Evolutionary conservation across 2,113 vertebrate species (phyloP).

Genomic region (Neogale vison): DNA sequence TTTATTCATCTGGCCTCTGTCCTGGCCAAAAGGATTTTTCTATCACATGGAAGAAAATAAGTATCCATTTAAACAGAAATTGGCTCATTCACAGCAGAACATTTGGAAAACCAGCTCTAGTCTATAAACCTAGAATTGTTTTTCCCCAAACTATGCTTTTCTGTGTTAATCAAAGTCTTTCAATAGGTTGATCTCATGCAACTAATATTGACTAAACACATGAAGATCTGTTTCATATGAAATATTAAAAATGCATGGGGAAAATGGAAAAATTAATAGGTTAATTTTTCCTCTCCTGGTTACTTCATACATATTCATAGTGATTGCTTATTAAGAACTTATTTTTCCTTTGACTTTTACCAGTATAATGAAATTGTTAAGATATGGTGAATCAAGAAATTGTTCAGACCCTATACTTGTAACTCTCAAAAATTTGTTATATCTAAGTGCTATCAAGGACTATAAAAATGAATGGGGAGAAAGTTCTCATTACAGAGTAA

Average conservation of each 20-base stretch:
- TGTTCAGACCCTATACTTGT: background rate
- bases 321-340: background rate
- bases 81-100: constrained; percentile 11
- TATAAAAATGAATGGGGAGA: background rate
- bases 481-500: background rate
- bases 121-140: constrained; percentile 40
- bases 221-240: background rate
- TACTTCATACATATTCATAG: background rate
- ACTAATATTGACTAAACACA: background rate
- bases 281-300: background rate
- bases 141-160: background rate
- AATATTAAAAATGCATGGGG: background rate
- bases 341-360: background rate
- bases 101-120: constrained; percentile 47
- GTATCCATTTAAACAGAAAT: constrained; percentile 8
- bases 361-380: background rate
- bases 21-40: background rate
- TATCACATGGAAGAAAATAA: background rate
- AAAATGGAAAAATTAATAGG: background rate
- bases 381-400: background rate
- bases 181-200: background rate
- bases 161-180: constrained; percentile 58
- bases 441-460: background rate
- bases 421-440: background rate
- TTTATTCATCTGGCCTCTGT: background rate